A percentile compares a stretch with the other conserved stretches of the same genome.
These are phyloP conservation scores for Melanaphis sacchari DNA, from an alignment of 1,140 invertebrate genomes.

Conservation along the genomic window DNA sequence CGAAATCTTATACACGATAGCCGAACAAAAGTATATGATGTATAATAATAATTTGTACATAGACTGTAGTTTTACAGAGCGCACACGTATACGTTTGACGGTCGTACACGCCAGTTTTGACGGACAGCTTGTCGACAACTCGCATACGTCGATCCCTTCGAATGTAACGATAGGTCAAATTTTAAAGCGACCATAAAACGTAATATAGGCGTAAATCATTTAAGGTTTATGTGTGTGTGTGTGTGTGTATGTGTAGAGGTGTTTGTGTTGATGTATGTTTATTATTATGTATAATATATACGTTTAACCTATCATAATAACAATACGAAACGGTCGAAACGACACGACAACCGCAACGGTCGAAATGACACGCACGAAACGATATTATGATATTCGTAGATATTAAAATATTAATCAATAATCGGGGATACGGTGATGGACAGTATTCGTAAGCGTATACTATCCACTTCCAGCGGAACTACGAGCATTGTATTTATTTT, in stretches of 20 bases:
- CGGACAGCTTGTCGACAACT: not conserved
- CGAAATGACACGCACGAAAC: not conserved
- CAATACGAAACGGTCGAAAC: not conserved
- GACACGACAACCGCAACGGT: not conserved
- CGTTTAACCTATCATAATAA: not conserved
- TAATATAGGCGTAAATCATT: not conserved
- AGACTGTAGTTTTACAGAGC: not conserved
- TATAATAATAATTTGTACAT: not conserved
- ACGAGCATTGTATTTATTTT: no score
- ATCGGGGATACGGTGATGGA: not conserved
- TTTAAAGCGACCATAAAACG: not conserved
- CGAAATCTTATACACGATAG: not conserved
- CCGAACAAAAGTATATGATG: not conserved
- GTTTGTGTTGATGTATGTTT: no score
- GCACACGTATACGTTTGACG: no score
- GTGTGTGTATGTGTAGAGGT: no score
- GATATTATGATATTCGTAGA: not conserved
- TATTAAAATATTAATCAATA: not conserved
- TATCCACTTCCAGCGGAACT: not conserved
- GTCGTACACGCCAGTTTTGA: not conserved
- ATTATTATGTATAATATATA: not conserved
- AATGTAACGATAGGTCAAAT: not conserved
- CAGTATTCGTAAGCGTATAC: not conserved
- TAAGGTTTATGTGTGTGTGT: not conserved
- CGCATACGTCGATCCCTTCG: not conserved